Percentiles rank a stretch among this genome's conserved stretches.
These are phyloP conservation scores for Catagonus wagneri DNA, from an alignment of 2,113 vertebrate species.

Conservation along the genomic window DNA sequence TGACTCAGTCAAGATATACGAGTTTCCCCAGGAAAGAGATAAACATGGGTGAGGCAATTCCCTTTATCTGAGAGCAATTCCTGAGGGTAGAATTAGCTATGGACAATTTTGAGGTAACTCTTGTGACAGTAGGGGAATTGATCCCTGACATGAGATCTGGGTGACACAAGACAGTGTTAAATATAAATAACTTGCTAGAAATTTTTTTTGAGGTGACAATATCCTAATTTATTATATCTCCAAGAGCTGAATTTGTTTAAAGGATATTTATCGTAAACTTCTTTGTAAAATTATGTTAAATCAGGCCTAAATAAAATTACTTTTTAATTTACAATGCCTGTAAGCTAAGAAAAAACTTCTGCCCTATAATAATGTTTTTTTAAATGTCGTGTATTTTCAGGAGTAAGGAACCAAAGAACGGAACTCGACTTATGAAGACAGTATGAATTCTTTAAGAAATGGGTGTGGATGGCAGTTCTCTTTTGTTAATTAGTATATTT, in stretches of 20 bases:
- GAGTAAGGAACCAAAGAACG: not conserved
- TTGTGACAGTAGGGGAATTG: not conserved
- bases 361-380: not conserved
- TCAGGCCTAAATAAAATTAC: not conserved
- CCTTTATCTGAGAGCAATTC: not conserved
- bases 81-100: not conserved
- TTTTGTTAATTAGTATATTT: not conserved
- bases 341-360: not conserved
- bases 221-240: not conserved
- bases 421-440: not conserved
- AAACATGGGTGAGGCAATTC: not conserved
- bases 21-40: not conserved
- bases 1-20: not conserved
- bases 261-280: not conserved
- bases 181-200: not conserved
- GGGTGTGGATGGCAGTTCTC: not conserved
- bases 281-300: not conserved
- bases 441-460: constrained; percentile 32
- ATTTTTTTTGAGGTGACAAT: not conserved
- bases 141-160: not conserved
- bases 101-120: not conserved
- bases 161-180: not conserved
- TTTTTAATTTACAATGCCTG: constrained; percentile 26
- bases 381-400: not conserved
- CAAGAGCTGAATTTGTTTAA: not conserved